These are phyloP conservation scores for Menidia beryllina DNA, from an alignment of 2,113 vertebrate genomes.

Conservation along the genomic window DNA sequence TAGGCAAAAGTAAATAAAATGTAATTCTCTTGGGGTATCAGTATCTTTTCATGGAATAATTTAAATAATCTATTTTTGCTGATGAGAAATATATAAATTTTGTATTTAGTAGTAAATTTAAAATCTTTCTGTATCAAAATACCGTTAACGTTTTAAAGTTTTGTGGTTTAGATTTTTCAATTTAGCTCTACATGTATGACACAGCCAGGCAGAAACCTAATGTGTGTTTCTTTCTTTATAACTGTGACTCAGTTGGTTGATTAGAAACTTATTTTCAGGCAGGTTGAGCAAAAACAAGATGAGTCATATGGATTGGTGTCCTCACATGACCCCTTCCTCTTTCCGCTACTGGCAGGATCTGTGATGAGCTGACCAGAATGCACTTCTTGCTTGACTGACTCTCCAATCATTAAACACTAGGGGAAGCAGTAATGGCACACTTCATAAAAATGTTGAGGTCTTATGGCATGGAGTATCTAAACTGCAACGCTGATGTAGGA, in stretches of 20 bases:
- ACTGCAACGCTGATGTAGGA: conserved; percentile 38
- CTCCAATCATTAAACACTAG: conserved; percentile 56
- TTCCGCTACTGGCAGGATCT: conserved; percentile 41
- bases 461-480: conserved; percentile 27
- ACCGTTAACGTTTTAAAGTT: not conserved
- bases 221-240: conserved; percentile 14
- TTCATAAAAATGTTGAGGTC: conserved; percentile 53
- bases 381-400: conserved; percentile 49
- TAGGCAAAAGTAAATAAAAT: too few relatives aligned
- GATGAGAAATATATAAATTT: not conserved
- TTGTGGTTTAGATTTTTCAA: conserved; percentile 16
- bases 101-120: too few relatives aligned
- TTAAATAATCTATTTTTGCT: not conserved
- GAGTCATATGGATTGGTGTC: conserved; percentile 59
- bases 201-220: conserved; percentile 28
- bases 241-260: conserved; percentile 25
- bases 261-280: conserved; percentile 43
- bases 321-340: conserved; percentile 57
- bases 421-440: conserved; percentile 49
- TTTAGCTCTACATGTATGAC: conserved; percentile 31
- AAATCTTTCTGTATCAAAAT: too few relatives aligned
- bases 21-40: too few relatives aligned
- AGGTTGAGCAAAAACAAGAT: conserved; percentile 58
- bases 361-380: conserved; percentile 65
- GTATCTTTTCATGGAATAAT: not conserved